Percentiles rank a stretch among this genome's conserved stretches.
phyloP scores from a whole-genome alignment of 2,888 invertebrate species.

The Apamea crenata region DNA sequence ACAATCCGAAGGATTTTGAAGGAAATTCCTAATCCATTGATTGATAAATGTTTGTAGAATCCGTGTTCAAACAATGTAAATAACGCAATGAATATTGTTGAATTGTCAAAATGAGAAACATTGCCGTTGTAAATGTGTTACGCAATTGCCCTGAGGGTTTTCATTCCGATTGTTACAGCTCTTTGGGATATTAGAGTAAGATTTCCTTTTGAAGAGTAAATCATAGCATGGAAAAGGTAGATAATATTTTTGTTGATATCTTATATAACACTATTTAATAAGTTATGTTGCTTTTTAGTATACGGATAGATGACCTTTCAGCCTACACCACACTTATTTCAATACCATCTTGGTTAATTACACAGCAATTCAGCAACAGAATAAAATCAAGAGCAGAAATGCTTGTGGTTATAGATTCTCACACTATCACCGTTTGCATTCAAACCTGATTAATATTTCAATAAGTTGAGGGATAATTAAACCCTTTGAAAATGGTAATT shows the following conservation, averaged over 20 bases:
- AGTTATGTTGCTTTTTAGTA: too few species aligned
- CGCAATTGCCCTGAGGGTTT: background rate
- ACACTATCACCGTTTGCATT: slow-evolving; percentile 3
- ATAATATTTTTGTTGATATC: too few species aligned
- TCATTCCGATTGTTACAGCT: background rate
- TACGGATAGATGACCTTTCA: background rate
- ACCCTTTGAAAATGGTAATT: slow-evolving; percentile 15
- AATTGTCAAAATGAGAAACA: too few species aligned
- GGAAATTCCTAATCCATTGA: too few species aligned
- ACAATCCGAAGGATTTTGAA: too few species aligned
- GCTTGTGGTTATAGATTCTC: background rate
- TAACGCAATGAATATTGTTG: too few species aligned
- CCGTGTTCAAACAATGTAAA: too few species aligned
- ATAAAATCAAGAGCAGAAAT: slow-evolving; percentile 21
- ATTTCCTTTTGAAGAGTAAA: background rate
- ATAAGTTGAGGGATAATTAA: slow-evolving; percentile 41
- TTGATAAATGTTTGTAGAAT: too few species aligned
- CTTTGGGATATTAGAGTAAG: background rate
- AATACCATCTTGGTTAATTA: background rate
- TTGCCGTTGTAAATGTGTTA: too few species aligned
- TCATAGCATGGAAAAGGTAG: too few species aligned
- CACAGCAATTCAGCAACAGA: too few species aligned
- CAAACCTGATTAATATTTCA: slow-evolving; percentile 31
- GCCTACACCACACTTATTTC: background rate
- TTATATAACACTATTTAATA: too few species aligned